A percentile compares a stretch with the other conserved stretches of the same genome.
phyloP scores from a whole-genome alignment of 2,888 invertebrate genomes.

The Cyclophora albipunctata region DNA sequence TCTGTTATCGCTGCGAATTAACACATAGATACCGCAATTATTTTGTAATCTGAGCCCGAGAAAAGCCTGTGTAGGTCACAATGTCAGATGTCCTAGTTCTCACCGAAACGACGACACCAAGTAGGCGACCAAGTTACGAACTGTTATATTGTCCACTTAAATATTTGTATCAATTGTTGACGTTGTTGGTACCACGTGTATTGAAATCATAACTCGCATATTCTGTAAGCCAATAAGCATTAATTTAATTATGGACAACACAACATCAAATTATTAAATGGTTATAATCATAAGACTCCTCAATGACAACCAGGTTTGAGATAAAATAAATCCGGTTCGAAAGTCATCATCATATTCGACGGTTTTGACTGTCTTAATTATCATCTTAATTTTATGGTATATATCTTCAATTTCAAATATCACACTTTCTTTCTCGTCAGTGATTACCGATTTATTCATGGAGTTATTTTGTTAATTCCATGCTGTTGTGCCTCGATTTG shows the following conservation, averaged over 20 bases:
- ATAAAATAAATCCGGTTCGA: not conserved
- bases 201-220: not conserved
- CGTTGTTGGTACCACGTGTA: not conserved
- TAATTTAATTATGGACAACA: not conserved
- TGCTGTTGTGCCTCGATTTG: no score
- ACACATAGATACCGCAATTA: conserved; percentile 16
- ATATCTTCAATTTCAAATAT: no score
- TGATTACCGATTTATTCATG: no score
- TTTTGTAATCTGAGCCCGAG: conserved; percentile 28
- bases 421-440: no score
- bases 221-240: no score
- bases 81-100: conserved; percentile 64
- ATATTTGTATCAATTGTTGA: conserved; percentile 11
- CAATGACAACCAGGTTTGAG: not conserved
- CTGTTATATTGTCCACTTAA: conserved; percentile 53
- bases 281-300: no score
- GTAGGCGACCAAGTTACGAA: conserved; percentile 44
- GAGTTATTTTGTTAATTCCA: no score
- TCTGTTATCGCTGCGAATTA: conserved; percentile 2
- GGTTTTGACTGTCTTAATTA: no score
- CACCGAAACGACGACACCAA: conserved; percentile 44
- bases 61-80: conserved; percentile 57
- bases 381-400: no score
- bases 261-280: no score
- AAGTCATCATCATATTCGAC: not conserved